A percentile compares a stretch with the other conserved stretches of the same genome.
phyloP scores from a whole-genome alignment of 1,140 invertebrate species.

The Plutomurus gul region DNA sequence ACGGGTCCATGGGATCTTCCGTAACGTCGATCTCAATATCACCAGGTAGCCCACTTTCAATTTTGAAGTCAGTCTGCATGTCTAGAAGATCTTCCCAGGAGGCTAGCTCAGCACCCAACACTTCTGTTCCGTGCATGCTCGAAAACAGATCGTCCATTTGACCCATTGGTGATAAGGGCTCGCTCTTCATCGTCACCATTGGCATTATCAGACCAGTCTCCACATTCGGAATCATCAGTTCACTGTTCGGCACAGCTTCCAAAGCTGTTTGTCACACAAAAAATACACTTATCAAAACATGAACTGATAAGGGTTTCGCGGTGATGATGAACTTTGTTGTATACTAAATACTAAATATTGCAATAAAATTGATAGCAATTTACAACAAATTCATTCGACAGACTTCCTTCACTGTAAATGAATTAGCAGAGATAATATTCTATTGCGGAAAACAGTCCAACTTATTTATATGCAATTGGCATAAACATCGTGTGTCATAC shows the following conservation, averaged over 20 bases:
- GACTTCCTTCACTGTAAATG: not conserved
- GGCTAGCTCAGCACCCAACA: conserved; percentile 69
- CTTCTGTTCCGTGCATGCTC: conserved; percentile 8
- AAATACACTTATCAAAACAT: conserved; percentile 18
- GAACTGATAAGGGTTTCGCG: not conserved
- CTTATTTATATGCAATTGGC: too few species aligned
- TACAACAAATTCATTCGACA: not conserved
- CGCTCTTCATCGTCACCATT: not conserved
- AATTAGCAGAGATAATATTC: too few species aligned
- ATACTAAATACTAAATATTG: not conserved
- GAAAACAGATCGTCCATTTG: conserved; percentile 45
- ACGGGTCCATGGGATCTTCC: conserved; percentile 51
- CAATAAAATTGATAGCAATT: not conserved
- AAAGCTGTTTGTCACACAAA: conserved; percentile 40
- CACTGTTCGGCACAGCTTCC: conserved; percentile 45
- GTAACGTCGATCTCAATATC: conserved; percentile 22
- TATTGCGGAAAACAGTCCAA: too few species aligned
- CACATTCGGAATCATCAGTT: conserved; percentile 11
- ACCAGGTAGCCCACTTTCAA: conserved; percentile 60
- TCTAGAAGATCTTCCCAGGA: conserved; percentile 65
- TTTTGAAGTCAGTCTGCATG: conserved; percentile 67
- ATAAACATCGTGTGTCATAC: too few species aligned
- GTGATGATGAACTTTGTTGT: not conserved
- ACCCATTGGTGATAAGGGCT: not conserved
- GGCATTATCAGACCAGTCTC: conserved; percentile 7